Percentiles rank a stretch among this genome's conserved stretches.
phyloP scores from a whole-genome alignment of 2,888 invertebrate species.

The Orchestes rusci region DNA sequence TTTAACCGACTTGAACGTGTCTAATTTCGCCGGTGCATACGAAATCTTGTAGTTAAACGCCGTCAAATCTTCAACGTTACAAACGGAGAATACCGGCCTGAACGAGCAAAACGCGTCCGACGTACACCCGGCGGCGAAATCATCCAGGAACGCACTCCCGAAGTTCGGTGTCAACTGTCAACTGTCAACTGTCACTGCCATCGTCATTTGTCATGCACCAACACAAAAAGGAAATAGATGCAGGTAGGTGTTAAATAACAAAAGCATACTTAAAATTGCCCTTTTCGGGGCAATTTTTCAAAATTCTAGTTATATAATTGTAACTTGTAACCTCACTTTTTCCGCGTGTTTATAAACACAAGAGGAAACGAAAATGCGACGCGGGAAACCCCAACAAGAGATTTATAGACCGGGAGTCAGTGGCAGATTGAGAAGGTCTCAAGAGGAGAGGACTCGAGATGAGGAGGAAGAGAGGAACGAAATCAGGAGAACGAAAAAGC shows the following conservation, averaged over 20 bases:
- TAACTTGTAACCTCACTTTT: no score
- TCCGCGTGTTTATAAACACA: slow-evolving; percentile 3
- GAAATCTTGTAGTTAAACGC: no score
- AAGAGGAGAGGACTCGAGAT: slow-evolving; percentile 15
- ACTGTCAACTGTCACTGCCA: not conserved
- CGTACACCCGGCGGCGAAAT: no score
- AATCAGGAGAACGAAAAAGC: slow-evolving; percentile 40
- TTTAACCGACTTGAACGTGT: no score
- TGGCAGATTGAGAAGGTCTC: slow-evolving; percentile 62
- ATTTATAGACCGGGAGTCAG: slow-evolving; percentile 72
- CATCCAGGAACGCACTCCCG: no score
- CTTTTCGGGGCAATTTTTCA: not conserved
- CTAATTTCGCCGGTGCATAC: no score
- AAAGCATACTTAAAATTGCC: not conserved
- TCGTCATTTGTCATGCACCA: slow-evolving; percentile 12
- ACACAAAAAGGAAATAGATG: slow-evolving; percentile 18
- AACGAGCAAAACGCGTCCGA: no score
- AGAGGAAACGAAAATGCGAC: slow-evolving; percentile 42
- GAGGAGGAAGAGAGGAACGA: slow-evolving; percentile 3
- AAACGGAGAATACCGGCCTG: no score
- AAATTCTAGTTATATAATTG: no score
- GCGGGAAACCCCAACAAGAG: slow-evolving; percentile 61
- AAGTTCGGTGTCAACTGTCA: not conserved
- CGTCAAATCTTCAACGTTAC: no score
- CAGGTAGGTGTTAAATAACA: slow-evolving; percentile 23